These are phyloP conservation scores for Aplodontia rufa DNA, from an alignment of 2,113 vertebrate species.

Conservation along the genomic window DNA sequence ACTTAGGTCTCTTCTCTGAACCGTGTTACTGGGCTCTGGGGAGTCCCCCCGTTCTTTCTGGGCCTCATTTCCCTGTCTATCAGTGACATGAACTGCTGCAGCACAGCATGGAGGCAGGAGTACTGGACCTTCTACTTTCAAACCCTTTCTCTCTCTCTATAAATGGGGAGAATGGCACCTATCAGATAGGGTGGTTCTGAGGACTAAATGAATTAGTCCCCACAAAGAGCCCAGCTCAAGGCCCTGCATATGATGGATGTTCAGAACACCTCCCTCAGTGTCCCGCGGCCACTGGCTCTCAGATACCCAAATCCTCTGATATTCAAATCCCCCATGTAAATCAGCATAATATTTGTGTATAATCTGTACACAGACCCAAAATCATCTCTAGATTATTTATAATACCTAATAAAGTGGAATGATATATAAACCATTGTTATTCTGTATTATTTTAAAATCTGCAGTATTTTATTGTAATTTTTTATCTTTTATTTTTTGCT, in stretches of 20 bases:
- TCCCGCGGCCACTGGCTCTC: neutral
- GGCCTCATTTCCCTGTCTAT: neutral
- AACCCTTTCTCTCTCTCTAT: neutral
- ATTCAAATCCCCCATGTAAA: too few relatives aligned
- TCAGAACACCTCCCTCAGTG: neutral
- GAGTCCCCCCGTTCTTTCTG: neutral
- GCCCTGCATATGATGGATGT: accelerated
- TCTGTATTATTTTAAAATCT: neutral
- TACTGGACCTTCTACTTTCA: neutral
- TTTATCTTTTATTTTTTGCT: too few relatives aligned
- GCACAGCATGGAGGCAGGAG: neutral
- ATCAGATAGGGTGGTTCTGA: neutral
- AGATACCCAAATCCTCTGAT: neutral
- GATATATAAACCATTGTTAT: neutral
- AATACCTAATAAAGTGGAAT: neutral
- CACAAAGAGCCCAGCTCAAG: neutral
- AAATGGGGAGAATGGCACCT: neutral
- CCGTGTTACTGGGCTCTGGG: neutral
- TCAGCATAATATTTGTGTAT: too few relatives aligned
- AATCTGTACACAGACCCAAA: too few relatives aligned
- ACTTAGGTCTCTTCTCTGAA: neutral
- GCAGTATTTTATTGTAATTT: neutral
- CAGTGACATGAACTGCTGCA: neutral
- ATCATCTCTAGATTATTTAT: neutral
- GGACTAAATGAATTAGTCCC: neutral